Conservation (phyloP, 1,140 invertebrate species). For the Eufriesea mexicana region DNA sequence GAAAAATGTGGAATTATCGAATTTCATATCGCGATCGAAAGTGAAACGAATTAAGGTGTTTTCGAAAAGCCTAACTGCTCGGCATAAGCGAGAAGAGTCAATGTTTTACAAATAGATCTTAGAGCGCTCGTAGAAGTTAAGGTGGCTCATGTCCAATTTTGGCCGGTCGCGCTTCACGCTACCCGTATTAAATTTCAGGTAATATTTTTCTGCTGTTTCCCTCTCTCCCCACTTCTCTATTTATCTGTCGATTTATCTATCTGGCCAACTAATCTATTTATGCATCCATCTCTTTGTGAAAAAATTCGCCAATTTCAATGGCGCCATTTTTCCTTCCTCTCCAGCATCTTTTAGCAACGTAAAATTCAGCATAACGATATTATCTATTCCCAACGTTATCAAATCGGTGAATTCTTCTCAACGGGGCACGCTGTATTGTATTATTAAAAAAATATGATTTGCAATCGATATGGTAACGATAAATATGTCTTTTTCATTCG, state of each 20-base stretch:
- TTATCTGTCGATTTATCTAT: no score
- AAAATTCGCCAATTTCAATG: background rate
- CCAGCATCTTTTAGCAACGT: no score
- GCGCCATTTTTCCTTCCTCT: background rate
- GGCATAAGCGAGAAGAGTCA: conserved; percentile 77
- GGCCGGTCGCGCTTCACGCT: conserved; percentile 79
- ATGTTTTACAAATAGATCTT: conserved; percentile 83
- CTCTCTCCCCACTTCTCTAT: background rate
- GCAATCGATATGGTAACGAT: no score
- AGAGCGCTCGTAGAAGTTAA: conserved; percentile 76
- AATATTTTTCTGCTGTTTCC: conserved; percentile 78
- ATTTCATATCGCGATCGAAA: background rate
- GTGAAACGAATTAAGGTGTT: conserved; percentile 67
- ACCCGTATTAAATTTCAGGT: conserved; percentile 81
- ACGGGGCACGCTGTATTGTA: no score
- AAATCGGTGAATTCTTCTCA: background rate
- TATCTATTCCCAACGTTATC: background rate
- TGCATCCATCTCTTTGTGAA: background rate
- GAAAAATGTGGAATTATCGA: background rate
- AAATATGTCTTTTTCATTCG: no score
- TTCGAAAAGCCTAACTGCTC: conserved; percentile 75
- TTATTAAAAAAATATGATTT: background rate
- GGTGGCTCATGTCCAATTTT: conserved; percentile 83
- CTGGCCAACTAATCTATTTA: no score
- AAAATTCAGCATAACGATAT: background rate